Evolutionary conservation across 2,113 vertebrate species (phyloP).

Genomic region (Misgurnus anguillicaudatus): DNA sequence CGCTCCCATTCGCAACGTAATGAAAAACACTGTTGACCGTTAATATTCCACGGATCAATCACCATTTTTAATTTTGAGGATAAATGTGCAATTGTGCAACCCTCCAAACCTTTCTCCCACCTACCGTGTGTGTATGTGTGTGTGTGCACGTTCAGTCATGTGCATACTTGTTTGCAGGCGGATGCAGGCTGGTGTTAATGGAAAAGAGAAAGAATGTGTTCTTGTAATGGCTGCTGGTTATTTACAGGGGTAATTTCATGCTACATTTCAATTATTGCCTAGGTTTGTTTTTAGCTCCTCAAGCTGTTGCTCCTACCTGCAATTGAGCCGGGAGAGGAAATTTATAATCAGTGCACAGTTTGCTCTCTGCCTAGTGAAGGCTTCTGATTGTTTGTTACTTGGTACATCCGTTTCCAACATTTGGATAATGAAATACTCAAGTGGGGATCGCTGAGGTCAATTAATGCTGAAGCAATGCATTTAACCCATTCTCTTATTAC

Average conservation of each 20-base stretch:
- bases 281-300: constrained; percentile 92
- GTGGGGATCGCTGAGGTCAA: constrained; percentile 79
- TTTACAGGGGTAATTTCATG: constrained; percentile 99
- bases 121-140: constrained; percentile 58
- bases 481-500: constrained; percentile 55
- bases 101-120: constrained; percentile 75
- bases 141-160: constrained; percentile 49
- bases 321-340: constrained; percentile 82
- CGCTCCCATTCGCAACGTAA: constrained; percentile 82
- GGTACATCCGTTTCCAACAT: constrained; percentile 76
- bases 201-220: constrained; percentile 81
- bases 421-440: constrained; percentile 77
- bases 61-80: constrained; percentile 84
- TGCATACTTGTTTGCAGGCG: constrained; percentile 47
- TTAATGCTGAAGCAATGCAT: constrained; percentile 75
- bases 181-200: constrained; percentile 77
- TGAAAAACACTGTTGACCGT: constrained; percentile 90
- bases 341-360: constrained; percentile 73
- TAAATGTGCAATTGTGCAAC: constrained; percentile 76
- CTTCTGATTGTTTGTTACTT: constrained; percentile 80
- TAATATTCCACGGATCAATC: constrained; percentile 93
- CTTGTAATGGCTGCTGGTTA: constrained; percentile 93
- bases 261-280: constrained; percentile 99
- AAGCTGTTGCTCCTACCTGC: constrained; percentile 83
- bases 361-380: constrained; percentile 69